phyloP scores from a whole-genome alignment of 2,888 invertebrate species.

The Sarcophaga variegata region DNA sequence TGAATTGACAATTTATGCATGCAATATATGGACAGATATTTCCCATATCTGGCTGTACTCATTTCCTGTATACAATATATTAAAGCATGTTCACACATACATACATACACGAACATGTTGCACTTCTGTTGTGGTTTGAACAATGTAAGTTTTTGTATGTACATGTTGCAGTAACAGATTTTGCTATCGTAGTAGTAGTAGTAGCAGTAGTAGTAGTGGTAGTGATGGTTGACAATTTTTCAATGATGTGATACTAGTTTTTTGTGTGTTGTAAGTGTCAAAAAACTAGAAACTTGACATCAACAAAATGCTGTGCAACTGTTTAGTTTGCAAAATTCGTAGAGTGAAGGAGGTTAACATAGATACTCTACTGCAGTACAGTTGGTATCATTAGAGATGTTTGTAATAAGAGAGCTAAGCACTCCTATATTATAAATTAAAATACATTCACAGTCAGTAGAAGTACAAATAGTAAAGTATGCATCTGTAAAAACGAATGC shows the following conservation, averaged over 20 bases:
- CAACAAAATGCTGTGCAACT: conserved; percentile 20
- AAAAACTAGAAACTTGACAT: conserved; percentile 52
- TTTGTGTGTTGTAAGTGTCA: conserved; percentile 41
- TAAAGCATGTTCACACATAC: background rate
- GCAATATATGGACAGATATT: conserved; percentile 10
- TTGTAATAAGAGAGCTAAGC: no score
- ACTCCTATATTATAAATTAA: no score
- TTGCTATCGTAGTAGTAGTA: background rate
- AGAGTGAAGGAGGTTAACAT: background rate
- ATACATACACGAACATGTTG: background rate
- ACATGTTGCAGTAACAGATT: background rate
- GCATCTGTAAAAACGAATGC: no score
- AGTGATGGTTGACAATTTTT: conserved; percentile 13
- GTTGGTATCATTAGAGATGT: no score
- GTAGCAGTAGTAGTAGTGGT: background rate
- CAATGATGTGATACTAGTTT: conserved; percentile 31
- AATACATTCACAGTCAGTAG: no score
- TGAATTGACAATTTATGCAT: conserved; percentile 5
- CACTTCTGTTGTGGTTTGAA: background rate
- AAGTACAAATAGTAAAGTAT: no score
- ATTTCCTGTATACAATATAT: conserved; percentile 6
- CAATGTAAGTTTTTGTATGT: background rate
- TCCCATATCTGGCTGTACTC: no score
- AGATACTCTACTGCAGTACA: no score
- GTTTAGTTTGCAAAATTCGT: no score